Conservation (phyloP, 1,140 invertebrate species). For the Gyrodactylus bullatarudis region DNA sequence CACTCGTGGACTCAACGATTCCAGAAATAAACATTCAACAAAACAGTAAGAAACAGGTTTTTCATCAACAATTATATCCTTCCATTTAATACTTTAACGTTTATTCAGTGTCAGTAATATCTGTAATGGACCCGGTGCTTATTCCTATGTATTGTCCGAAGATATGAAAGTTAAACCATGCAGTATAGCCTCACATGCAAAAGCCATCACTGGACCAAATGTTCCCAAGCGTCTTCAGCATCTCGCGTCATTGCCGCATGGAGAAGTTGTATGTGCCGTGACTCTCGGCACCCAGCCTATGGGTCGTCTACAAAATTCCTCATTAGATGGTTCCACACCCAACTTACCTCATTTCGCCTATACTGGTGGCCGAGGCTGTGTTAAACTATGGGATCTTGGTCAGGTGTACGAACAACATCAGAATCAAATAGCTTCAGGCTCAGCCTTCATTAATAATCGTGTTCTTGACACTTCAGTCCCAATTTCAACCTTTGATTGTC, state of each 20-base stretch:
- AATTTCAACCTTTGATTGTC: conserved; percentile 8
- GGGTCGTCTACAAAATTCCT: background rate
- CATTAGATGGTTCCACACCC: conserved; percentile 23
- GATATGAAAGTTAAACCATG: background rate
- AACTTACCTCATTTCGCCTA: conserved; percentile 58
- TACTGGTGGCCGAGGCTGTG: conserved; percentile 84
- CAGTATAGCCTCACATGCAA: background rate
- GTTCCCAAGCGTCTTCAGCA: conserved; percentile 48
- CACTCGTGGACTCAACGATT: background rate
- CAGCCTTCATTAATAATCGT: conserved; percentile 8
- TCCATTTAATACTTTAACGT: background rate
- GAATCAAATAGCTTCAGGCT: conserved; percentile 12
- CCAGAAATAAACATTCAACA: background rate
- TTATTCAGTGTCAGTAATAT: background rate
- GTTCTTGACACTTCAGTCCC: conserved; percentile 35
- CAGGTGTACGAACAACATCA: background rate
- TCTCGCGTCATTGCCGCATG: conserved; percentile 60
- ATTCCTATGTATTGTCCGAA: background rate
- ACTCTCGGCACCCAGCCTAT: conserved; percentile 27
- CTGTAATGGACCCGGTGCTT: background rate
- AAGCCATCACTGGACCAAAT: background rate
- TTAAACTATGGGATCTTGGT: conserved; percentile 46
- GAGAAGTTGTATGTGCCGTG: conserved; percentile 65
- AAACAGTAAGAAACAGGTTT: background rate
- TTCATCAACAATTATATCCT: background rate